A percentile compares a stretch with the other conserved stretches of the same genome.
These are phyloP conservation scores for Petrocephalus schoutedeni DNA, from an alignment of 2,797 vertebrate genomes.

Conservation along the genomic window DNA sequence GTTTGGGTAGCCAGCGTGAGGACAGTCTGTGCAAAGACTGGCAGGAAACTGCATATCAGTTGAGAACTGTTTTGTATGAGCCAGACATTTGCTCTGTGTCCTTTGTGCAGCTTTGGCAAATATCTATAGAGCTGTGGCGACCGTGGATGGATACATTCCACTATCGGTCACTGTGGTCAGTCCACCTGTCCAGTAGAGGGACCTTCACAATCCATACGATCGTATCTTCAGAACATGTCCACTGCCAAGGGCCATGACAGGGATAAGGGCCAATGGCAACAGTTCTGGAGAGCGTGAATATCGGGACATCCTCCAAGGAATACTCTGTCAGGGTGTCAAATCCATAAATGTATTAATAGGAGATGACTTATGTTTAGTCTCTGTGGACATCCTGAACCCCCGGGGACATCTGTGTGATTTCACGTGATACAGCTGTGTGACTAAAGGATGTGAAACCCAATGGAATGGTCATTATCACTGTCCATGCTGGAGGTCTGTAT, in stretches of 20 bases:
- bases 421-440: not conserved
- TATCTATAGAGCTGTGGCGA: not conserved
- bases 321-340: not conserved
- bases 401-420: not conserved
- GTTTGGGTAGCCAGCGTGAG: not conserved
- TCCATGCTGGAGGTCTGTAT: not conserved
- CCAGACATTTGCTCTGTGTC: not conserved
- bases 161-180: not conserved
- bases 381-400: not conserved
- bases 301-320: not conserved
- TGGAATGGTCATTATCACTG: not conserved
- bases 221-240: not conserved
- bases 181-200: not conserved
- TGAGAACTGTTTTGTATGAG: not conserved
- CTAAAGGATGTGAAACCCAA: not conserved
- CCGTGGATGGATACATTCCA: not conserved
- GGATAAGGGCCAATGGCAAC: not conserved
- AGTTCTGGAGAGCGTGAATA: not conserved
- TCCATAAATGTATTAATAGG: not conserved
- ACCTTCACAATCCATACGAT: not conserved
- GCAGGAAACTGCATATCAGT: not conserved
- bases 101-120: not conserved
- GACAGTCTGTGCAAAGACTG: not conserved
- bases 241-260: not conserved
- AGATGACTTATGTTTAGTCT: not conserved